Evolutionary conservation across 1,140 invertebrate species (phyloP).

Genomic region (honey bee (Apis mellifera)): Amel_HAv3.1 CM009935.2:11200001-11200500

Average conservation of each 20-base stretch:
- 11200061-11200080: neutral
- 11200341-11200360: constrained; percentile 30
- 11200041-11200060: neutral
- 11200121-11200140: too few species aligned
- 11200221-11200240: neutral
- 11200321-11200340: neutral
- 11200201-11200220: constrained; percentile 30
- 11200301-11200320: neutral
- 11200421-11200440: constrained; percentile 40
- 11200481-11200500: constrained; percentile 1
- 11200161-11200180: neutral
- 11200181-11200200: constrained; percentile 17
- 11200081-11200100: neutral
- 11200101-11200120: too few species aligned
- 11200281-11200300: constrained; percentile 34
- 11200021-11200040: too few species aligned
- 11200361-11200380: neutral
- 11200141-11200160: too few species aligned
- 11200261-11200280: neutral
- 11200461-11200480: constrained; percentile 15
- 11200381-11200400: neutral
- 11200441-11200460: constrained; percentile 23
- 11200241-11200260: constrained; percentile 29
- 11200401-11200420: neutral
- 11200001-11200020: too few species aligned